Conservation (phyloP, 1,140 invertebrate species). For the Archivesica marissinica region DNA sequence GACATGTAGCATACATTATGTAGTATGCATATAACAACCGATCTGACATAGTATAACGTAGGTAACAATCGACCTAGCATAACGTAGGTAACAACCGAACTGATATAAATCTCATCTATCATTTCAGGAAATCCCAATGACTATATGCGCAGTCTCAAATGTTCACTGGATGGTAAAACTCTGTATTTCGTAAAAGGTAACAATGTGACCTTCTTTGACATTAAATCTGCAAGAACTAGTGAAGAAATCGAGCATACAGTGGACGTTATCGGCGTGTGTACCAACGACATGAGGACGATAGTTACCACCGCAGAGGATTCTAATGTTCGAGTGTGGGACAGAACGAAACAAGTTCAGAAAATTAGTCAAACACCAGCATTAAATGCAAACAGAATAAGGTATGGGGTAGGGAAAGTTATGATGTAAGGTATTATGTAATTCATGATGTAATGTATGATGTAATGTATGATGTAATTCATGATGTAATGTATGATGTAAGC, state of each 20-base stretch:
- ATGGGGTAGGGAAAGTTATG: no score
- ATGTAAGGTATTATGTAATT: no score
- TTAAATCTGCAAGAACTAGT: conserved; percentile 13
- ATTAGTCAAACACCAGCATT: conserved; percentile 40
- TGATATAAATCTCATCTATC: no score
- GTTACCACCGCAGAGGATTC: conserved; percentile 51
- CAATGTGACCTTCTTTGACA: conserved; percentile 33
- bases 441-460: no score
- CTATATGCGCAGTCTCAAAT: conserved; percentile 34
- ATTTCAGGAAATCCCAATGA: conserved; percentile 44
- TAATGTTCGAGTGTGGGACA: conserved; percentile 59
- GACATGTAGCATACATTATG: no score
- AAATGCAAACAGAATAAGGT: conserved; percentile 43
- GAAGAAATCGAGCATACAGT: conserved; percentile 49
- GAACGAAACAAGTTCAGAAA: conserved; percentile 37
- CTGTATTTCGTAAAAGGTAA: conserved; percentile 36
- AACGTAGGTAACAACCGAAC: no score
- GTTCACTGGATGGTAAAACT: conserved; percentile 25
- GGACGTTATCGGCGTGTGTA: conserved; percentile 27
- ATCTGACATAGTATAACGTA: no score
- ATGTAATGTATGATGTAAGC: no score
- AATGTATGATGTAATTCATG: no score
- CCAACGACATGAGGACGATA: conserved; percentile 41
- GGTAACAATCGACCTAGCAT: no score
- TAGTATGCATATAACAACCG: no score